Percentiles rank a stretch among this genome's conserved stretches.
These are phyloP conservation scores for Euspilapteryx auroguttella DNA, from an alignment of 2,888 invertebrate species.

Conservation along the genomic window DNA sequence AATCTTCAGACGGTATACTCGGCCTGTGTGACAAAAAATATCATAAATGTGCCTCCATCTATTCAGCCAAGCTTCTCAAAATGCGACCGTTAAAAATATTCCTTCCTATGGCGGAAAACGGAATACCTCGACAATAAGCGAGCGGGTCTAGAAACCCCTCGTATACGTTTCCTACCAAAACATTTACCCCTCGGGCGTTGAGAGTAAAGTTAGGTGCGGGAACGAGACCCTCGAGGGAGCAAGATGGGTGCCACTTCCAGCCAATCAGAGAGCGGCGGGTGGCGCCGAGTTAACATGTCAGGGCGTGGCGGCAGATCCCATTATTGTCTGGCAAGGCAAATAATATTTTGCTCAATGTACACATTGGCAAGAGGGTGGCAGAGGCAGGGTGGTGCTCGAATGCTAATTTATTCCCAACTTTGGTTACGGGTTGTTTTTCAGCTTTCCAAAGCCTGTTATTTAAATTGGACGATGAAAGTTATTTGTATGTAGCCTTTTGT, in stretches of 20 bases:
- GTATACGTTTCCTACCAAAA: conserved; percentile 61
- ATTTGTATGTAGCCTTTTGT: conserved; percentile 50
- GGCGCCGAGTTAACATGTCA: conserved; percentile 58
- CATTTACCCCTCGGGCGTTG: conserved; percentile 60
- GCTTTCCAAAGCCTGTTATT: conserved; percentile 60
- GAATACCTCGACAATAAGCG: conserved; percentile 43
- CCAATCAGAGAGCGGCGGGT: conserved; percentile 46
- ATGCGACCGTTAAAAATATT: conserved; percentile 57
- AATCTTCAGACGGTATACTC: too few species aligned
- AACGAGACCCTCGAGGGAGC: conserved; percentile 11
- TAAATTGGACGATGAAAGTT: conserved; percentile 55
- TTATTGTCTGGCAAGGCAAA: conserved; percentile 69
- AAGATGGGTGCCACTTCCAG: conserved; percentile 16
- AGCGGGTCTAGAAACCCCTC: conserved; percentile 45
- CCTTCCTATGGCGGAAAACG: too few species aligned
- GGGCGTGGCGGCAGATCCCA: conserved; percentile 57
- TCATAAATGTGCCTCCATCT: too few species aligned
- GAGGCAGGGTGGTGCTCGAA: conserved; percentile 26
- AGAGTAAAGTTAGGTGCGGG: conserved; percentile 46
- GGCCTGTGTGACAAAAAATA: too few species aligned
- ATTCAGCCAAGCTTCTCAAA: too few species aligned
- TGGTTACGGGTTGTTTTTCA: conserved; percentile 61
- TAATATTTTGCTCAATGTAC: conserved; percentile 74
- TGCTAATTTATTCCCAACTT: conserved; percentile 62
- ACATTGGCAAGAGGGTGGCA: conserved; percentile 57